Evolutionary conservation across 2,113 vertebrate genomes (phyloP).

Genomic region (Proterorhinus semilunaris): DNA sequence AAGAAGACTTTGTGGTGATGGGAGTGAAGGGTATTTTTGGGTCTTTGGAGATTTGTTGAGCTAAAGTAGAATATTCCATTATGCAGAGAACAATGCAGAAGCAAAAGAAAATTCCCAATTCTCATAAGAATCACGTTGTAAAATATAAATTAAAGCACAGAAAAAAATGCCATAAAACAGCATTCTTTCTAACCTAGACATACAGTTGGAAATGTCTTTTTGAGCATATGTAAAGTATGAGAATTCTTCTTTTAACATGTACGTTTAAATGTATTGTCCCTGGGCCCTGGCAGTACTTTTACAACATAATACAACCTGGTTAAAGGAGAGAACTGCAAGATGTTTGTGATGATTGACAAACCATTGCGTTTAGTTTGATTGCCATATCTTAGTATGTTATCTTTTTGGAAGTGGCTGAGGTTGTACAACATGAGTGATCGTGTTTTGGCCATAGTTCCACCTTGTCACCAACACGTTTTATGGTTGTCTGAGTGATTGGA

Average conservation of each 20-base stretch:
- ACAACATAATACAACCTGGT: too few species aligned
- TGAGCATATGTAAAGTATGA: too few species aligned
- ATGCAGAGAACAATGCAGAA: conserved; percentile 23
- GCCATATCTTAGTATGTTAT: not conserved
- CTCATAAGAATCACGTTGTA: not conserved
- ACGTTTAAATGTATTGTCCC: too few species aligned
- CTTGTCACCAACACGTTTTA: conserved; percentile 37
- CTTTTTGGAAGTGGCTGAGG: not conserved
- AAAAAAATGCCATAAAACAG: too few species aligned
- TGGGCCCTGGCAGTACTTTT: too few species aligned
- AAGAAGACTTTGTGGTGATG: conserved; percentile 23
- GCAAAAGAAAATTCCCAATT: conserved; percentile 35
- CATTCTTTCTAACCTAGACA: too few species aligned
- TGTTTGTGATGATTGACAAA: too few species aligned
- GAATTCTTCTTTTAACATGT: too few species aligned
- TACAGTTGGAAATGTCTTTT: too few species aligned
- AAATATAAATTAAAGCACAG: too few species aligned
- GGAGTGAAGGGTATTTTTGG: conserved; percentile 30
- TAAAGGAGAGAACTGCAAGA: too few species aligned
- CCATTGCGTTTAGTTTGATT: not conserved
- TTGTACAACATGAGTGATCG: conserved; percentile 32
- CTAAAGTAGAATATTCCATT: conserved; percentile 20
- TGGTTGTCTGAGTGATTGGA: conserved; percentile 30
- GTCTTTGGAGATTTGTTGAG: conserved; percentile 33
- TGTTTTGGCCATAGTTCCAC: conserved; percentile 34